Evolutionary conservation across 1,140 invertebrate genomes (phyloP).

Genomic region (Scaptomyza montana): DNA sequence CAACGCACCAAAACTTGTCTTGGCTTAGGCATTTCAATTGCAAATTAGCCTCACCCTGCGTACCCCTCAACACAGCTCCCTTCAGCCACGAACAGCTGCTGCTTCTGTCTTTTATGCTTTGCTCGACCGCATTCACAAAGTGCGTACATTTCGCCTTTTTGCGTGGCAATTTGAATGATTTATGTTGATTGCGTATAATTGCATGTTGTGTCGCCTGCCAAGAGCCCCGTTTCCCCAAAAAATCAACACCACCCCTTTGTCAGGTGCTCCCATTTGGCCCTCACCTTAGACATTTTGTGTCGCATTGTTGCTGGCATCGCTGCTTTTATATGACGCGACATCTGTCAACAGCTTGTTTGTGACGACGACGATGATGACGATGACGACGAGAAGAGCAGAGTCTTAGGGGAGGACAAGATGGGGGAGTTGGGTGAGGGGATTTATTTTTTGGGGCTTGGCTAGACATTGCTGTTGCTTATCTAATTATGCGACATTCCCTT

Average conservation of each 20-base stretch:
- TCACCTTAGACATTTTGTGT: slow-evolving; percentile 69
- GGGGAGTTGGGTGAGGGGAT: not conserved
- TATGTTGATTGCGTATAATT: slow-evolving; percentile 81
- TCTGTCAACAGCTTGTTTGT: slow-evolving; percentile 75
- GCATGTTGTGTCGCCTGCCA: slow-evolving; percentile 64
- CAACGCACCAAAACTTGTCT: slow-evolving; percentile 62
- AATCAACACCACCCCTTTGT: not conserved
- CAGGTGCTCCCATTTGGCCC: slow-evolving; percentile 23
- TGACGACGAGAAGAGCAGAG: not conserved
- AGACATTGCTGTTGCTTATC: slow-evolving; percentile 57
- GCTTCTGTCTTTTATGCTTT: slow-evolving; percentile 1
- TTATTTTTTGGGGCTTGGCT: slow-evolving; percentile 35
- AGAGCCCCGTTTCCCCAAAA: slow-evolving; percentile 8
- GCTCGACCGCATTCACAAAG: slow-evolving; percentile 40
- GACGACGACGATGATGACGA: slow-evolving; percentile 36
- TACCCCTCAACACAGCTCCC: slow-evolving; percentile 9
- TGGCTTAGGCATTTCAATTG: slow-evolving; percentile 74
- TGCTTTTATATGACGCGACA: slow-evolving; percentile 76
- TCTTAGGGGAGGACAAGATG: not conserved
- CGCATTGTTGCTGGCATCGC: slow-evolving; percentile 56
- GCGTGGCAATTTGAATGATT: slow-evolving; percentile 76
- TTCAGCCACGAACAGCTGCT: not conserved
- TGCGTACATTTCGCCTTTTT: slow-evolving; percentile 48
- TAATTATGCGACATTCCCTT: slow-evolving; percentile 66
- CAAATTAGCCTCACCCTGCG: slow-evolving; percentile 59